Conservation (phyloP, 2,797 vertebrate species). For the Artibeus jamaicensis region DNA sequence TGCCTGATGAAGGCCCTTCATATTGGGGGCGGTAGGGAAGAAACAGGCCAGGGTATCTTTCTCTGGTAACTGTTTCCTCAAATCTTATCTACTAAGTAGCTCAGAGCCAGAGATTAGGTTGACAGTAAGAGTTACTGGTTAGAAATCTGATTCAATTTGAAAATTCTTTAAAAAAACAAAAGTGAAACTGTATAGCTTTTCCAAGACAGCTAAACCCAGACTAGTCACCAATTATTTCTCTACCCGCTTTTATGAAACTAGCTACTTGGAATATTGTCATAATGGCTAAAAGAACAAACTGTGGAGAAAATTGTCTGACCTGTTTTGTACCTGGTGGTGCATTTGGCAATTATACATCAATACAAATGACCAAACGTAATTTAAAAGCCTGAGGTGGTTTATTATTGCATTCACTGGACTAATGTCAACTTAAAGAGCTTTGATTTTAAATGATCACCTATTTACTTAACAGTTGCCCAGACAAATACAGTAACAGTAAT, state of each 20-base stretch:
- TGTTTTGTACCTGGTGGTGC: neutral
- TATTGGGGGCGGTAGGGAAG: too few relatives aligned
- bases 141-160: neutral
- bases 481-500: neutral
- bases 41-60: neutral
- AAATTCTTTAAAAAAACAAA: neutral
- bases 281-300: neutral
- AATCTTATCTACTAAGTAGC: neutral
- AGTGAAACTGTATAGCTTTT: neutral
- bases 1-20: neutral
- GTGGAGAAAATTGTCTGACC: neutral
- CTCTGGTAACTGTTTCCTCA: neutral
- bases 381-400: neutral
- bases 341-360: neutral
- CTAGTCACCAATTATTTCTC: neutral
- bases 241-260: neutral
- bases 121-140: neutral
- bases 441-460: slow-evolving; percentile 22
- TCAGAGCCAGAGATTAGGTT: neutral
- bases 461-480: slow-evolving; percentile 35
- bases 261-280: neutral
- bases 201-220: neutral
- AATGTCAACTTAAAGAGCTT: slow-evolving; percentile 36
- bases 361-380: neutral
- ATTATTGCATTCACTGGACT: neutral